phyloP scores from a whole-genome alignment of 2,113 vertebrate genomes.

The Craseonycteris thonglongyai region DNA sequence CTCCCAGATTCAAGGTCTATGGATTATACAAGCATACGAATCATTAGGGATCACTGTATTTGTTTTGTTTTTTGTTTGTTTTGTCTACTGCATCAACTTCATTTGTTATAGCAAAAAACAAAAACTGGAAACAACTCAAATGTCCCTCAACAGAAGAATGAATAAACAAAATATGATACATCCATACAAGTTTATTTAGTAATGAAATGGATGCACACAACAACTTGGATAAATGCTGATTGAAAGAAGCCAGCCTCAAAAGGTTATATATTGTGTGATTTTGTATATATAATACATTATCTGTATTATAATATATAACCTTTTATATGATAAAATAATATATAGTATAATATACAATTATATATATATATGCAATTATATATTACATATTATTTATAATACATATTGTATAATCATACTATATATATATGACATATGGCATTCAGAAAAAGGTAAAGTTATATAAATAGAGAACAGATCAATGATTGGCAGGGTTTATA shows the following conservation, averaged over 20 bases:
- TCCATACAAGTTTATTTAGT: background rate
- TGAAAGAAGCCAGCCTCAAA: background rate
- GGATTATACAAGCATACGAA: background rate
- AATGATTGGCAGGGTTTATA: background rate
- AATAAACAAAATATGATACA: background rate
- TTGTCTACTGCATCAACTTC: background rate
- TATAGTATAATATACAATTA: background rate
- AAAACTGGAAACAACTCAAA: background rate
- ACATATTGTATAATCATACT: too few species aligned
- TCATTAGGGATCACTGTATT: background rate
- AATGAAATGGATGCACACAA: background rate
- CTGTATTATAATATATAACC: background rate
- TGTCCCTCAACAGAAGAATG: background rate
- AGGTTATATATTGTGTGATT: background rate
- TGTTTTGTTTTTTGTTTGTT: too few species aligned
- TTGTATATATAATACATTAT: background rate
- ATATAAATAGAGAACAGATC: background rate
- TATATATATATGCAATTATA: background rate
- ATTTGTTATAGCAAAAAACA: background rate
- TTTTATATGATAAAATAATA: too few species aligned
- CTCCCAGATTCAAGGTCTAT: background rate
- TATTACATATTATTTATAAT: too few species aligned
- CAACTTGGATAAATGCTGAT: background rate
- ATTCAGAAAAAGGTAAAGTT: background rate
- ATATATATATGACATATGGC: background rate